Conservation (phyloP, 2,113 vertebrate species). For the Uropsilus gracilis region DNA sequence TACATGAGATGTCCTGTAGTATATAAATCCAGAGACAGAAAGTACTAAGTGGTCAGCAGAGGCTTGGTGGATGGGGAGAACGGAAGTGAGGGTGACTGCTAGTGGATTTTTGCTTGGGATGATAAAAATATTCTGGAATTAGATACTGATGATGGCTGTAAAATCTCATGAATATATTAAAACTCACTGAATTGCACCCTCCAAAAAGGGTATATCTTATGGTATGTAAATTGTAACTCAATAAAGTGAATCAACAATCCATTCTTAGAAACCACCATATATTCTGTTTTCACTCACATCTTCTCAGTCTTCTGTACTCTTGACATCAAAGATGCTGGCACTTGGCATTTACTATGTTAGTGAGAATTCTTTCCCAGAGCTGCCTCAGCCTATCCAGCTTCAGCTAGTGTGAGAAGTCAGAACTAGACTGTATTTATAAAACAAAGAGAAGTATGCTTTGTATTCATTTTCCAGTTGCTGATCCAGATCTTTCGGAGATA, state of each 20-base stretch:
- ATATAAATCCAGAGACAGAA: neutral
- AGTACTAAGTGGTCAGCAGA: neutral
- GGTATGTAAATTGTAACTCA: neutral
- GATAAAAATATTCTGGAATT: slow-evolving; percentile 35
- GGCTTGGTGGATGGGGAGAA: neutral
- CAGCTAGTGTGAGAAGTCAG: slow-evolving; percentile 20
- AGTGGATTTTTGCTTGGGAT: neutral
- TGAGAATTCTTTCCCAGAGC: neutral
- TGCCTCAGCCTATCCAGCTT: neutral
- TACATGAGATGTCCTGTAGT: neutral
- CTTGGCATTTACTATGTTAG: neutral
- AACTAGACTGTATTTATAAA: neutral
- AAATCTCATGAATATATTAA: slow-evolving; percentile 44
- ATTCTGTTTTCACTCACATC: neutral
- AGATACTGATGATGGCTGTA: neutral
- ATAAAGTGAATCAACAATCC: slow-evolving; percentile 16
- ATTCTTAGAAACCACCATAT: neutral
- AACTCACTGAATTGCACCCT: neutral
- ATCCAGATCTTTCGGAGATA: neutral
- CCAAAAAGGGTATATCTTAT: neutral
- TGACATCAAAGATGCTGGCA: neutral
- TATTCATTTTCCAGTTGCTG: neutral
- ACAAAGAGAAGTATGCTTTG: slow-evolving; percentile 12
- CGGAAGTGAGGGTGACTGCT: neutral
- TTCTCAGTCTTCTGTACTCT: neutral